Evolutionary conservation across 1,140 invertebrate genomes (phyloP), one percentile per base, ranked within the genome.

Genomic region (Sogatella furcifera): DNA sequence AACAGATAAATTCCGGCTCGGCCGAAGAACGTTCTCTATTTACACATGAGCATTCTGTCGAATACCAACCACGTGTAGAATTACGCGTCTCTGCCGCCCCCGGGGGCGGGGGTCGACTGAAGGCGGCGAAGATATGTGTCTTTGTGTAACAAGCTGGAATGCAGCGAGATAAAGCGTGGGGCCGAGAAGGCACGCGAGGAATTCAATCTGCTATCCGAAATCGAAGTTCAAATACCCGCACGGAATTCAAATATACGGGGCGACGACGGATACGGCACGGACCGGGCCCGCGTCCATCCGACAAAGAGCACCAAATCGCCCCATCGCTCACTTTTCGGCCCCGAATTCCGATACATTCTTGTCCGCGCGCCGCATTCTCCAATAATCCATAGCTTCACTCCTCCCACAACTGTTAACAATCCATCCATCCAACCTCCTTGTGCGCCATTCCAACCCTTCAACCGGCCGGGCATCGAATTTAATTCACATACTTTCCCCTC

Each of bases 191-290:
- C 15, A 49, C 17, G 15, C 46, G 46, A 49, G 46, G 46, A 49
- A 49, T 49, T 49, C 46, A 49, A 49, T 49, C 46, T 49, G 46
- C 15, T 49, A 49, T 49, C 46, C 46, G 46, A 49, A 49, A 49
- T 49, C 46, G 46, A 49, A 49, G 46, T 49, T 49, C 46, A 49
- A 49, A 49, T 49, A 49, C 46, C 46, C 46, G 46, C 46, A 49
- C 46, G 46, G 46, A 49, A 49, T 49, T 49, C 46, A 49, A 49
- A 49, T 49, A 49, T 49, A 17, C 46, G 21, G 34, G 34, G 34
- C 34, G 34, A 38, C 34, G 34, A 38, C 34, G 34, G 34, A 22
- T 14, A 9, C 46, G 14, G 15, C 15, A 49, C 46, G 46, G 46
- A 38, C 9, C 34, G 11, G 31, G 31, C 31, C 5, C 11, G 1